Evolutionary conservation across 2,888 invertebrate genomes (phyloP).

Genomic region (Phytoseiulus persimilis): DNA sequence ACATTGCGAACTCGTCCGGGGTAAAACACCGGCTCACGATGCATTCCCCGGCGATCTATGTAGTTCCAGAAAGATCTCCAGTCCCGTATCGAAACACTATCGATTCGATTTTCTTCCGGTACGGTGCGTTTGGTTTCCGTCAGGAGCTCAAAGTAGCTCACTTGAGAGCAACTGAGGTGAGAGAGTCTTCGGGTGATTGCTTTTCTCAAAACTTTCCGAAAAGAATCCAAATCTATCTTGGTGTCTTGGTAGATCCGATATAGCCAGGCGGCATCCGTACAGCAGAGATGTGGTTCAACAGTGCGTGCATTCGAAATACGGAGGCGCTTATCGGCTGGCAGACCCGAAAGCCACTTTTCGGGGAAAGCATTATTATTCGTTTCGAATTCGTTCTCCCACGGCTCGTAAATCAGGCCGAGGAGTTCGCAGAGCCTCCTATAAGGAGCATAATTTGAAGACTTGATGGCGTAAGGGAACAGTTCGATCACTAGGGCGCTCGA

Average conservation of each 20-base stretch:
- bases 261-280: constrained; percentile 53
- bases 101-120: neutral
- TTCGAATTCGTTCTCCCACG: constrained; percentile 51
- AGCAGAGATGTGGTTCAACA: constrained; percentile 52
- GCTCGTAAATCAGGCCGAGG: constrained; percentile 50
- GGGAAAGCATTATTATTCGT: constrained; percentile 49
- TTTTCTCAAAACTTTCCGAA: constrained; percentile 36
- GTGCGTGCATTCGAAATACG: constrained; percentile 46
- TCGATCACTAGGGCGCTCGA: constrained; percentile 51
- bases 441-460: constrained; percentile 52
- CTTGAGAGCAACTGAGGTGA: neutral
- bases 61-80: neutral
- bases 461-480: constrained; percentile 54
- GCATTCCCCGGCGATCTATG: neutral
- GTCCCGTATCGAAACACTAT: neutral
- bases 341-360: constrained; percentile 51
- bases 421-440: constrained; percentile 51
- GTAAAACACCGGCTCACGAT: neutral
- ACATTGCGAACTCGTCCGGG: neutral
- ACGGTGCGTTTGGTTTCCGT: neutral
- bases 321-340: constrained; percentile 48
- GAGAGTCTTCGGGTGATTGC: neutral
- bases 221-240: constrained; percentile 48
- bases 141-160: neutral
- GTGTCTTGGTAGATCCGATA: constrained; percentile 55